Percentiles rank a stretch among this genome's conserved stretches.
These are phyloP conservation scores for Sebastes vulpes DNA, from an alignment of 2,797 vertebrate species.

Conservation along the genomic window DNA sequence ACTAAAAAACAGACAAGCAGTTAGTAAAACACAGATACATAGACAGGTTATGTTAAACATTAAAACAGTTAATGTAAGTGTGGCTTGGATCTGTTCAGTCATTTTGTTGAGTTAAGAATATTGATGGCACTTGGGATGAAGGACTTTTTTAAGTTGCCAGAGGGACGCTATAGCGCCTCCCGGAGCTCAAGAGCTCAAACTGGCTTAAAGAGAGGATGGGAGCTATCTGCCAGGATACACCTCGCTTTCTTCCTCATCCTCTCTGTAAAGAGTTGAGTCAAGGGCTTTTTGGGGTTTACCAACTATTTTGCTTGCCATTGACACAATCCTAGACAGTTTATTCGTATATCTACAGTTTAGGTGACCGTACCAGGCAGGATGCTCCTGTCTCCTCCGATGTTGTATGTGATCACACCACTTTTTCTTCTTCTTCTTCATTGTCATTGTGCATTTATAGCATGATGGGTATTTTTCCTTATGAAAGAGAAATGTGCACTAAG, in stretches of 20 bases:
- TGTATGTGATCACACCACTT: background rate
- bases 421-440: background rate
- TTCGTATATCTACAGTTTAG: background rate
- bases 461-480: background rate
- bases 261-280: too few relatives aligned
- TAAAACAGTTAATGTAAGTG: too few relatives aligned
- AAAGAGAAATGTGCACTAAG: background rate
- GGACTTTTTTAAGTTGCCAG: background rate
- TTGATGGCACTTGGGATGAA: background rate
- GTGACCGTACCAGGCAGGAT: background rate
- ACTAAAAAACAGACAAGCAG: too few relatives aligned
- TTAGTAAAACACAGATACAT: too few relatives aligned
- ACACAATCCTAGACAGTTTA: too few relatives aligned
- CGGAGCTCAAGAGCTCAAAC: too few relatives aligned
- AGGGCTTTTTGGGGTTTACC: too few relatives aligned
- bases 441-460: background rate
- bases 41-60: too few relatives aligned
- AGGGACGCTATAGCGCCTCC: background rate
- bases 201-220: too few relatives aligned
- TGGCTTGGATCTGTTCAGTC: background rate
- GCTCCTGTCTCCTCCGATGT: background rate
- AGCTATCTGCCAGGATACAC: too few relatives aligned
- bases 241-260: too few relatives aligned
- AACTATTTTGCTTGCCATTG: too few relatives aligned
- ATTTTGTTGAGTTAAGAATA: background rate